Conservation (phyloP, 2,888 invertebrate genomes). For the Oscheius sp. region DNA sequence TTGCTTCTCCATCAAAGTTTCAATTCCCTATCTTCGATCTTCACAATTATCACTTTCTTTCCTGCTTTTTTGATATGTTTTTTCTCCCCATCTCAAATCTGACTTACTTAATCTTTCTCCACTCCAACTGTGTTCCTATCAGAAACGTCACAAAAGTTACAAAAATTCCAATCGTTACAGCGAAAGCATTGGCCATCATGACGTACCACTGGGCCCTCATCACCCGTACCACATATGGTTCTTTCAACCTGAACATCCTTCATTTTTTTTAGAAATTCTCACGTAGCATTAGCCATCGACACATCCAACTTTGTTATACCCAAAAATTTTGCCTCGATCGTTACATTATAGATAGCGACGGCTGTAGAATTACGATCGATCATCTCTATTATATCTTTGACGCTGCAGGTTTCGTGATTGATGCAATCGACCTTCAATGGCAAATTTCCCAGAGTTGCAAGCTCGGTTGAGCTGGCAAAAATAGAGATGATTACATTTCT, state of each 20-base stretch:
- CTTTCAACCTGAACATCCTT: not conserved
- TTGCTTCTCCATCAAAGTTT: no score
- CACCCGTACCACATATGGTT: conserved; percentile 28
- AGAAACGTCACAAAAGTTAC: conserved; percentile 71
- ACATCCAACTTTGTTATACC: conserved; percentile 26
- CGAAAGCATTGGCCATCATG: conserved; percentile 62
- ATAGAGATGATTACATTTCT: conserved; percentile 9
- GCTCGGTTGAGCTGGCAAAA: not conserved
- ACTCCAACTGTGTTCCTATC: conserved; percentile 73
- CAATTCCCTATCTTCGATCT: no score
- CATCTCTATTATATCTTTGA: not conserved
- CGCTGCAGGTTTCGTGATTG: not conserved
- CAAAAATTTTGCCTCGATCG: conserved; percentile 22
- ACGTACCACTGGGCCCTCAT: conserved; percentile 36
- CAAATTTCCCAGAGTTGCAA: not conserved
- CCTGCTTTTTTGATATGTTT: no score
- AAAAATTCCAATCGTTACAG: conserved; percentile 69
- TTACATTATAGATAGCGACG: conserved; percentile 9
- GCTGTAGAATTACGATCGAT: not conserved
- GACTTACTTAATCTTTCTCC: conserved; percentile 44
- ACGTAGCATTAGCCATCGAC: not conserved
- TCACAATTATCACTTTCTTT: no score
- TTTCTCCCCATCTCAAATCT: not conserved
- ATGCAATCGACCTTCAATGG: conserved; percentile 2
- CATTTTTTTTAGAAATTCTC: not conserved